A percentile compares a stretch with the other conserved stretches of the same genome.
phyloP scores from a whole-genome alignment of 2,113 vertebrate species.

The Laterallus jamaicensis region DNA sequence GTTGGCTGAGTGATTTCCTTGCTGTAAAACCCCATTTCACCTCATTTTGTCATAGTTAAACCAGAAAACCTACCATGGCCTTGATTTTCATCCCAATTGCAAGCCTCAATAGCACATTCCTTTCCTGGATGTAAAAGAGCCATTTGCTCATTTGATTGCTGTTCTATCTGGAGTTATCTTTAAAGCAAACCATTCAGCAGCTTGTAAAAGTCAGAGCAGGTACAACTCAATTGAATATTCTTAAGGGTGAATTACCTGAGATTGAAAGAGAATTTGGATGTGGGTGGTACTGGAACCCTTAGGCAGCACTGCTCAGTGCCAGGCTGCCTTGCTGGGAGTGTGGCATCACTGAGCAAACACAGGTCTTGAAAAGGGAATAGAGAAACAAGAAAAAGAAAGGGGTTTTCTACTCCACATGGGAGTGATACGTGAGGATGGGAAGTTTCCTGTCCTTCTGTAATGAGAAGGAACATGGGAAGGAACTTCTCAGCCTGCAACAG shows the following conservation, averaged over 20 bases:
- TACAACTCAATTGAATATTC: neutral
- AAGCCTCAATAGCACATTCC: neutral
- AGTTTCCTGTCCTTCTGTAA: neutral
- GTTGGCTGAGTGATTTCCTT: neutral
- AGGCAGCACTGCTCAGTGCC: neutral
- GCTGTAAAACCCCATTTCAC: neutral
- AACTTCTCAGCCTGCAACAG: no score
- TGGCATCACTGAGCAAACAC: neutral
- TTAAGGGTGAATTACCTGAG: neutral
- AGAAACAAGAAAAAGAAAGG: accelerated
- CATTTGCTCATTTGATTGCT: neutral
- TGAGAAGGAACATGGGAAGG: no score
- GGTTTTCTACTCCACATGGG: neutral
- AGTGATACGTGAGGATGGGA: neutral
- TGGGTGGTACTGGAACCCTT: neutral
- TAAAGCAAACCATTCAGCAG: neutral
- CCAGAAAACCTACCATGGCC: neutral
- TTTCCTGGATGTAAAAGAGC: neutral
- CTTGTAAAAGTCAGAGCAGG: neutral
- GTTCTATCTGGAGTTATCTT: neutral
- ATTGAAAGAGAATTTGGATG: neutral
- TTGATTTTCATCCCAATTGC: neutral
- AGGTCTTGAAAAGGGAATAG: neutral
- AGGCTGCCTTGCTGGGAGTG: neutral
- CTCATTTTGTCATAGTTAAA: conserved; percentile 1